Evolutionary conservation across 2,113 vertebrate species (phyloP).

Genomic region (Rousettus leschenaultii): DNA sequence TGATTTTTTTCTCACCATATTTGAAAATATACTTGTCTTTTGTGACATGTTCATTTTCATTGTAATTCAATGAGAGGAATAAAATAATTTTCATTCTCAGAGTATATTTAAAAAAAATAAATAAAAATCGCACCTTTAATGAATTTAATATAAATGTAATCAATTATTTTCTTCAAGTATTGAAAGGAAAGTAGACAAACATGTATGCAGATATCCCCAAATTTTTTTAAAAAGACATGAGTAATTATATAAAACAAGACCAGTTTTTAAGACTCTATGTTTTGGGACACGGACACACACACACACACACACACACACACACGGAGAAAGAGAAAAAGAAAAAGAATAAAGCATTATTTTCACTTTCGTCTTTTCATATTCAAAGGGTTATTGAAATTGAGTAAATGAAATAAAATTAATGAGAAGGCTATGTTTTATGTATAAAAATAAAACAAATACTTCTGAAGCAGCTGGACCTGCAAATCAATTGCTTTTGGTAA

Average conservation of each 20-base stretch:
- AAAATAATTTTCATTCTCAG: not conserved
- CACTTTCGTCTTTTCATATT: not conserved
- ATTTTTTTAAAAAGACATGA: not conserved
- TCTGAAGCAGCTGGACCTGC: not conserved
- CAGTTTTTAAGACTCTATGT: not conserved
- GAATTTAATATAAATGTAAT: not conserved
- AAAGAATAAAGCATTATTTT: not conserved
- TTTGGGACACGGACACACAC: not conserved
- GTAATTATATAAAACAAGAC: not conserved
- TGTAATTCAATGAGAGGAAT: not conserved
- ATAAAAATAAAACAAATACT: not conserved
- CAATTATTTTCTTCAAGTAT: not conserved
- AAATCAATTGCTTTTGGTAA: not conserved
- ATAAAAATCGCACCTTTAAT: not conserved
- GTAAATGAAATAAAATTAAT: slow-evolving; percentile 21
- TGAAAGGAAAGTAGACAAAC: not conserved
- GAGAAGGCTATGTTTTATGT: not conserved
- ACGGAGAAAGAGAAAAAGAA: not conserved
- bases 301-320: not conserved
- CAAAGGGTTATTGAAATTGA: slow-evolving; percentile 1
- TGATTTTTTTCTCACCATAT: not conserved
- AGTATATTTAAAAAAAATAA: not conserved
- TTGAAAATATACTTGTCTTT: not conserved
- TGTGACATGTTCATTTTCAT: not conserved
- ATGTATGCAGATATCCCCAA: not conserved